phyloP scores from a whole-genome alignment of 2,888 invertebrate species.

The Andrena trimmerana region DNA sequence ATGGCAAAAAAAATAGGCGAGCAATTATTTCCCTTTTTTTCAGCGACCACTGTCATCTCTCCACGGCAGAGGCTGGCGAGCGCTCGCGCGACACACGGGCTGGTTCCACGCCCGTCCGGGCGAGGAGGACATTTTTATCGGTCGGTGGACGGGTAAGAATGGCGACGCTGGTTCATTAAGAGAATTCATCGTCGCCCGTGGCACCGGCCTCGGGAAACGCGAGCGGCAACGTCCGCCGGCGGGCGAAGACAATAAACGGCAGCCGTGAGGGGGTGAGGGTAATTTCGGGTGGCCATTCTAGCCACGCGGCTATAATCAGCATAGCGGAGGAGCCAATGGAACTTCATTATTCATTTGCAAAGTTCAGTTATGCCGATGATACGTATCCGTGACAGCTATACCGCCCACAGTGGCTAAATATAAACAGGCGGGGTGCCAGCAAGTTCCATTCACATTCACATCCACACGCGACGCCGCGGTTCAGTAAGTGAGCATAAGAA shows the following conservation, averaged over 20 bases:
- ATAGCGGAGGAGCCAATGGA: constrained; percentile 71
- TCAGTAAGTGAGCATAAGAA: constrained; percentile 82
- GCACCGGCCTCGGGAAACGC: constrained; percentile 18
- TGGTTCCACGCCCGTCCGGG: no score
- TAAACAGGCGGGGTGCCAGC: constrained; percentile 85
- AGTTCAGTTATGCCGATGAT: constrained; percentile 85
- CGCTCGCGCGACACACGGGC: background rate
- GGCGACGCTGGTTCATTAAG: constrained; percentile 54
- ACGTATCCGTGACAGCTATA: constrained; percentile 85
- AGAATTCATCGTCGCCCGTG: constrained; percentile 27
- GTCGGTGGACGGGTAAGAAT: constrained; percentile 22
- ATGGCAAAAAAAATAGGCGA: constrained; percentile 28
- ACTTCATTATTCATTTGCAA: constrained; percentile 84
- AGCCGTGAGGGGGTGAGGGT: background rate
- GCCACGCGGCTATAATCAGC: constrained; percentile 50
- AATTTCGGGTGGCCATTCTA: constrained; percentile 45
- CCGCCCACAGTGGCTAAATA: constrained; percentile 85
- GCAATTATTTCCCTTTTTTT: constrained; percentile 3
- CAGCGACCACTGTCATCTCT: constrained; percentile 12
- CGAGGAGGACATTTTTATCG: constrained; percentile 11
- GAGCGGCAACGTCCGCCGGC: constrained; percentile 26
- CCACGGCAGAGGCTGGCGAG: background rate
- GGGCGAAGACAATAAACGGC: constrained; percentile 43
- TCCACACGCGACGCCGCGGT: constrained; percentile 72
- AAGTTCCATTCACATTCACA: constrained; percentile 84